These are phyloP conservation scores for Stenotaenia linearis DNA, from an alignment of 2,888 invertebrate genomes.

Conservation along the genomic window DNA sequence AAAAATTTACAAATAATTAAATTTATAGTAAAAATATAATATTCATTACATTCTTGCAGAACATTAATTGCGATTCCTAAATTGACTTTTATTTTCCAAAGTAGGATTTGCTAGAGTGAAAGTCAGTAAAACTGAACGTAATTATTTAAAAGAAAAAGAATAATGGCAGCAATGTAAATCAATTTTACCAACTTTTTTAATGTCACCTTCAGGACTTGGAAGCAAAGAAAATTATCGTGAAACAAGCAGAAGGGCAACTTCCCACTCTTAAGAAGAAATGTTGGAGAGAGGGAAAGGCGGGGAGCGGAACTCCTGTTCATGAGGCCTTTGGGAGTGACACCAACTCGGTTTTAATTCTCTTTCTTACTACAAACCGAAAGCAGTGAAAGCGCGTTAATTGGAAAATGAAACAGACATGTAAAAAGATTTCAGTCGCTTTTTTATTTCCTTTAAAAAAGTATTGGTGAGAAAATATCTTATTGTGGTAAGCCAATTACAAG, in stretches of 20 bases:
- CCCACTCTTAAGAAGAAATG: not conserved
- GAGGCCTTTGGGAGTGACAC: constrained; percentile 19
- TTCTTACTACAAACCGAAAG: not conserved
- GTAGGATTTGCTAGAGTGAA: too few relatives aligned
- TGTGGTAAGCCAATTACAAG: too few relatives aligned
- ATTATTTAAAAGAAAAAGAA: not conserved
- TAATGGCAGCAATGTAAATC: not conserved
- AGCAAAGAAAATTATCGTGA: not conserved
- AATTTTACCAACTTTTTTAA: not conserved
- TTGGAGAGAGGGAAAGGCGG: not conserved
- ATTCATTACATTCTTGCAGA: too few relatives aligned
- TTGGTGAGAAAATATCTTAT: too few relatives aligned
- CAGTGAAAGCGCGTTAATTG: not conserved
- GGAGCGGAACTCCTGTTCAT: not conserved
- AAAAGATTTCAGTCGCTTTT: too few relatives aligned
- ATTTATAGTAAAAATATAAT: too few relatives aligned
- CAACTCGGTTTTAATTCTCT: constrained; percentile 21
- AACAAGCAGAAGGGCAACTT: not conserved
- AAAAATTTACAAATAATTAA: too few relatives aligned
- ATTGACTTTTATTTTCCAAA: too few relatives aligned
- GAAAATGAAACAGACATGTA: not conserved
- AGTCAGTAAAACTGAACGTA: too few relatives aligned
- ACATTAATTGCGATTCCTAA: too few relatives aligned
- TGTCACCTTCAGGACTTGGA: not conserved
- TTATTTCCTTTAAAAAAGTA: too few relatives aligned